Evolutionary conservation across 2,888 invertebrate species (phyloP).

Genomic region (Caenorhabditis auriculariae): DNA sequence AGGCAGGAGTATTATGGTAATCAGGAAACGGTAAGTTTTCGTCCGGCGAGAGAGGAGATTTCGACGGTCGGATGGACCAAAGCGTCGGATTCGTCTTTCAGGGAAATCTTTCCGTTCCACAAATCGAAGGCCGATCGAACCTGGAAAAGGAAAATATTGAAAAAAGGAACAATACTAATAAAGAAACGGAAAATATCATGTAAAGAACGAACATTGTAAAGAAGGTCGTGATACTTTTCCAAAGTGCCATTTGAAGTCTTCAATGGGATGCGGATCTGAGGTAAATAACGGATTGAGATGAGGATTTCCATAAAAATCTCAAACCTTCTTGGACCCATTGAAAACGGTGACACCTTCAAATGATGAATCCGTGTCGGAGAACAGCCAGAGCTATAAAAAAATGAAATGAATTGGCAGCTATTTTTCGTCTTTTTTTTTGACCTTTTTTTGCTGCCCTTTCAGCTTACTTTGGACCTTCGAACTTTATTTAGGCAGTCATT

Average conservation of each 20-base stretch:
- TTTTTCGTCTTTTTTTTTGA: background rate
- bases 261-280: background rate
- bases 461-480: no score
- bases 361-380: conserved; percentile 20
- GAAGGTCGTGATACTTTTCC: background rate
- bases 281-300: conserved; percentile 4
- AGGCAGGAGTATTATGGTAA: no score
- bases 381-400: conserved; percentile 34
- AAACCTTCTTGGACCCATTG: conserved; percentile 20
- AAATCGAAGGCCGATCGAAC: conserved; percentile 35
- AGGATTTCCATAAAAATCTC: conserved; percentile 14
- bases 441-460: no score
- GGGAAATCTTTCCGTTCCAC: conserved; percentile 31
- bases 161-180: no score
- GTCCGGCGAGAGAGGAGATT: conserved; percentile 21
- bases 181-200: no score
- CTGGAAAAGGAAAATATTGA: conserved; percentile 22
- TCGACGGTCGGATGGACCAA: conserved; percentile 33
- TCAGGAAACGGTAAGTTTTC: conserved; percentile 22
- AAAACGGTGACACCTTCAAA: conserved; percentile 24
- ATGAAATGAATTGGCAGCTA: background rate
- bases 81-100: conserved; percentile 19
- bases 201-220: background rate
- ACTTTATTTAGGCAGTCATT: no score
- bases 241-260: background rate